Base-by-base conservation (phyloP, 2,113 vertebrate genomes). In the Sylvicapra grimmia region DNA sequence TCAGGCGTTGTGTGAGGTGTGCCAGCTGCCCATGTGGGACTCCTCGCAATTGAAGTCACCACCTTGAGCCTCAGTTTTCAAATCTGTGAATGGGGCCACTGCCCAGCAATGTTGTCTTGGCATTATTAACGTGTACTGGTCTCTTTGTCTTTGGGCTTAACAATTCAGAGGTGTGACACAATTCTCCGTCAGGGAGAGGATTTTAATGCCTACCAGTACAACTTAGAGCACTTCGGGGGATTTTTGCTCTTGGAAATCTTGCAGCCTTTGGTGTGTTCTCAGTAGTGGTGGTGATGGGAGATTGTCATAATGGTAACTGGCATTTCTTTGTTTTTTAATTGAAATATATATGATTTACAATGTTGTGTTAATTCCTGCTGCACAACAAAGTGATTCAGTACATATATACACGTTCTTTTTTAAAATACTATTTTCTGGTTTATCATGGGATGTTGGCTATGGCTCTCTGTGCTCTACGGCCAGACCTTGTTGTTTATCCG, bases 41-140 rank as follows among this genome's bases (percentile, higher is more conserved):
- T 27, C 27, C 49, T n/a, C 0, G 1, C 4, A 1, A 13, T 18
- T 36, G 40, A 53, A 63, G 19, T 31, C 19, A 7, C 27, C 15
- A n/a, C 86, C n/a, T 14, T 19, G 40, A 21, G 40, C 53, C 86
- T 59, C 5, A 10, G 77, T 53, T 44, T 84, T 44, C 90, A 36
- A 79, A 19, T 12, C 33, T 59, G 18, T 21, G 53, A 89, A 10
- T 8, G 33, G 33, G n/a, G 47, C 80, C n/a, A 0, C 49, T 23
- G 36, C 75, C 58, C 40, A 5, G 80, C 12, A 5, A 0, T 1
- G 58, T 5, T 2, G 2, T 49, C 33, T 0, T 2, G 56, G 36
- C 2, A 2, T 58, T 21, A 4, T 2, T n/a, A 7, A 6, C n/a
- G 0, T 1, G 0, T 0, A 4, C 27, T 9, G 33, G 31, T 53